Conservation (phyloP, 2,113 vertebrate species). For the Microtus ochrogaster region DNA sequence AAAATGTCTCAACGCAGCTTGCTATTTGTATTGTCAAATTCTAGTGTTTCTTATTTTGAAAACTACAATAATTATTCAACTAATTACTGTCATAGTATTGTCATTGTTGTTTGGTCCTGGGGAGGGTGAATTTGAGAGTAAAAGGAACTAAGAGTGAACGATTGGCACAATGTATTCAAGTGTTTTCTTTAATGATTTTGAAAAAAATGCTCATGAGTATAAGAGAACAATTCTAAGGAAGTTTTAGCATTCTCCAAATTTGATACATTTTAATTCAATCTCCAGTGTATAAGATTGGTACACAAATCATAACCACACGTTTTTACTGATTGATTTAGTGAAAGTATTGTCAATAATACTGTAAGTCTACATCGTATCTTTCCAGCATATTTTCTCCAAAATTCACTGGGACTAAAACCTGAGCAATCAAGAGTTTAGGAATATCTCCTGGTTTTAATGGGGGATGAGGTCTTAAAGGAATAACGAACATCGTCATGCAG, state of each 20-base stretch:
- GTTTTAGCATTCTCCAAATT: slow-evolving; percentile 5
- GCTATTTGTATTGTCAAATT: slow-evolving; percentile 67
- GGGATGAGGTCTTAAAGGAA: neutral
- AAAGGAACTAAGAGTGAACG: neutral
- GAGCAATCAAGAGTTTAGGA: neutral
- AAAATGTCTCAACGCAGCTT: slow-evolving; percentile 64
- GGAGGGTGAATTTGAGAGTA: neutral
- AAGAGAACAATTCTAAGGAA: neutral
- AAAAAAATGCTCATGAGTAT: neutral
- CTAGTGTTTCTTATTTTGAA: slow-evolving; percentile 71
- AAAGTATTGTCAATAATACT: neutral
- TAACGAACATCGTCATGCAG: neutral
- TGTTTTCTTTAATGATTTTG: slow-evolving; percentile 47
- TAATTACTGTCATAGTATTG: slow-evolving; percentile 56
- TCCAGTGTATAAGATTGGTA: neutral
- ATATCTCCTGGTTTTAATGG: neutral
- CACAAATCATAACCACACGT: neutral
- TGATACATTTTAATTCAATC: slow-evolving; percentile 6
- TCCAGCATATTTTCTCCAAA: neutral
- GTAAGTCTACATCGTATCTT: neutral
- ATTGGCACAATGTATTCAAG: neutral
- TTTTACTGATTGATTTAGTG: slow-evolving; percentile 24
- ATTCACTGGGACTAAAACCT: neutral
- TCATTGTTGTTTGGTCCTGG: slow-evolving; percentile 35
- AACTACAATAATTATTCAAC: slow-evolving; percentile 67